Evolutionary conservation across 2,888 invertebrate species (phyloP).

Genomic region (Eubasilissa splendida): DNA sequence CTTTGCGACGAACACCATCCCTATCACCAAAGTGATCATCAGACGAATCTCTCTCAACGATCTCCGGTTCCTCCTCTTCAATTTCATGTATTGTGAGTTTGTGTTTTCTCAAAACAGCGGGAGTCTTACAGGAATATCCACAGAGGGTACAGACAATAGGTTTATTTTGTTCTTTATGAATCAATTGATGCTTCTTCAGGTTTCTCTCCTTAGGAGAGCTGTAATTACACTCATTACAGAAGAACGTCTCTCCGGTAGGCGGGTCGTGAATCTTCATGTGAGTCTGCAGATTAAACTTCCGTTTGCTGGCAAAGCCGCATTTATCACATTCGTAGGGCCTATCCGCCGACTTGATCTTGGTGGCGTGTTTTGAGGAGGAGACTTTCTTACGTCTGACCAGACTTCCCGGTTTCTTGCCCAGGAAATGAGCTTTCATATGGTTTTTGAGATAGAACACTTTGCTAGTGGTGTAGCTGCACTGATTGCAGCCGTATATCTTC

Average conservation of each 20-base stretch:
- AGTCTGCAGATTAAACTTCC: conserved; percentile 44
- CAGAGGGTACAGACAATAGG: conserved; percentile 49
- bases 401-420: conserved; percentile 5
- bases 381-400: conserved; percentile 4
- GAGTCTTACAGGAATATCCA: conserved; percentile 48
- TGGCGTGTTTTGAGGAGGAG: conserved; percentile 11
- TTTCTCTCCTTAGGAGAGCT: conserved; percentile 35
- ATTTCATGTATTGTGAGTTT: conserved; percentile 42
- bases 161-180: conserved; percentile 39
- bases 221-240: conserved; percentile 44
- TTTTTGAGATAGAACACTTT: conserved; percentile 44
- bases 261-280: conserved; percentile 47
- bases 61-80: conserved; percentile 28
- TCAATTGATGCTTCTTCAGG: conserved; percentile 37
- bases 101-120: conserved; percentile 40
- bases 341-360: conserved; percentile 39
- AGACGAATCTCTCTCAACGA: background rate
- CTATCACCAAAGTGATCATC: conserved; percentile 9
- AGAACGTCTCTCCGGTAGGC: conserved; percentile 35
- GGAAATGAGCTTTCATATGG: conserved; percentile 37
- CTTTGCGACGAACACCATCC: conserved; percentile 6
- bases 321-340: conserved; percentile 44
- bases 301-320: conserved; percentile 45
- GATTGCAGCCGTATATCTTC: conserved; percentile 44
- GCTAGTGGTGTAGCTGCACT: conserved; percentile 45